A percentile compares a stretch with the other conserved stretches of the same genome.
These are phyloP conservation scores for Sipha maydis DNA, from an alignment of 2,888 invertebrate genomes.

Conservation along the genomic window DNA sequence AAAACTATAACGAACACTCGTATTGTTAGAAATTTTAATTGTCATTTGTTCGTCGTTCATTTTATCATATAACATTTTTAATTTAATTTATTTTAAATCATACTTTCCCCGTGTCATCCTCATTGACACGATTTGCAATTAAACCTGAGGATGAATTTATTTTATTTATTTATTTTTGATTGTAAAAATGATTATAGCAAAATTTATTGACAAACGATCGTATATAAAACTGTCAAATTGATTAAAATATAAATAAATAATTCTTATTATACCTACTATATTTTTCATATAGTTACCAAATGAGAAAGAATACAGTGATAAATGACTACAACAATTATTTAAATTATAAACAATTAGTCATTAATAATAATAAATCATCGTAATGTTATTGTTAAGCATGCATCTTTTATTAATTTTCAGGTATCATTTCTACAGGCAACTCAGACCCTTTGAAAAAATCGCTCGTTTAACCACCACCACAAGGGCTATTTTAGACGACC, in stretches of 20 bases:
- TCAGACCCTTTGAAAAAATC: slow-evolving; percentile 71
- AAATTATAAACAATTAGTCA: not conserved
- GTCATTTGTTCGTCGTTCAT: no score
- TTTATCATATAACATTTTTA: not conserved
- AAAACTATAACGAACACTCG: no score
- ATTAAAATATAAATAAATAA: not conserved
- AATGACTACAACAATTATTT: not conserved
- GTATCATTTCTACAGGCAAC: slow-evolving; percentile 56
- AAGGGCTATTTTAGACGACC: slow-evolving; percentile 30
- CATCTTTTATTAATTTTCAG: slow-evolving; percentile 13
- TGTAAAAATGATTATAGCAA: not conserved
- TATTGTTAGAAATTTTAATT: no score
- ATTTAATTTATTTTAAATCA: not conserved
- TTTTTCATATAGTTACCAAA: no score
- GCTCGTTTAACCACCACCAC: slow-evolving; percentile 70
- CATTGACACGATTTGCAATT: not conserved
- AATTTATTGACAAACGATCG: not conserved
- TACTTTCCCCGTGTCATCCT: not conserved
- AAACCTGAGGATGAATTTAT: no score
- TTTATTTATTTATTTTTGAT: no score
- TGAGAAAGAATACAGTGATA: not conserved
- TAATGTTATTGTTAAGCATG: slow-evolving; percentile 70
- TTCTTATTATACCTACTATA: no score
- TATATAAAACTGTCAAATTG: not conserved
- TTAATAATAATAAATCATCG: not conserved